Evolutionary conservation across 2,888 invertebrate species (phyloP).

Genomic region (Onthophagus sagittarius): DNA sequence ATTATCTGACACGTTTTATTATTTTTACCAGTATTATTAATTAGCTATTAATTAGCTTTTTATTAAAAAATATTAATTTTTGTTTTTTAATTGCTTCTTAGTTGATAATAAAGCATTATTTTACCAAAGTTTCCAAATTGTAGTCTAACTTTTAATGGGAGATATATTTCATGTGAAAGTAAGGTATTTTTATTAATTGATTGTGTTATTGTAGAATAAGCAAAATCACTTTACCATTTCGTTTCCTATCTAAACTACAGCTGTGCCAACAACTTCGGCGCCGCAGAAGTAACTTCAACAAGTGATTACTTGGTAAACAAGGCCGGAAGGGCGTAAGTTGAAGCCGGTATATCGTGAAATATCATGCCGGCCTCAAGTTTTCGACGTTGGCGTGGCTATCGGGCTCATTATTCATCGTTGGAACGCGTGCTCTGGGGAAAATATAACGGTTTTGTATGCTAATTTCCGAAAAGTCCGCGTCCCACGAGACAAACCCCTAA

Average conservation of each 20-base stretch:
- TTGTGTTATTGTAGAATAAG: not conserved
- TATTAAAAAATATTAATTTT: too few species aligned
- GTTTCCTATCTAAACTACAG: not conserved
- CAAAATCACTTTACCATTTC: not conserved
- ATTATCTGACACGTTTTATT: too few species aligned
- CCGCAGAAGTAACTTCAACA: not conserved
- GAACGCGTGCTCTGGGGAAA: conserved; percentile 6
- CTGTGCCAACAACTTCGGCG: not conserved
- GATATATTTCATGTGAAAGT: too few species aligned
- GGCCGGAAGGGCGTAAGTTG: not conserved
- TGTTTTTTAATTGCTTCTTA: too few species aligned
- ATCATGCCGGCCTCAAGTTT: not conserved
- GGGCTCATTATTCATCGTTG: conserved; percentile 3
- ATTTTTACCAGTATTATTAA: too few species aligned
- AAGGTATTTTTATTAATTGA: not conserved
- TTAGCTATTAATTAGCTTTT: too few species aligned
- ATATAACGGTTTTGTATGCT: conserved; percentile 26
- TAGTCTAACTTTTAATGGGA: too few species aligned
- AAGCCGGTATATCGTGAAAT: not conserved
- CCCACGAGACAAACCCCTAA: conserved; percentile 14
- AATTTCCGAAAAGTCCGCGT: conserved; percentile 20
- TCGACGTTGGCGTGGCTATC: not conserved
- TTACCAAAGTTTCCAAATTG: too few species aligned
- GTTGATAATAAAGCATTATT: too few species aligned
- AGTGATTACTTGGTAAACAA: not conserved